Conservation (phyloP, 2,888 invertebrate genomes). For the Pecten maximus region DNA sequence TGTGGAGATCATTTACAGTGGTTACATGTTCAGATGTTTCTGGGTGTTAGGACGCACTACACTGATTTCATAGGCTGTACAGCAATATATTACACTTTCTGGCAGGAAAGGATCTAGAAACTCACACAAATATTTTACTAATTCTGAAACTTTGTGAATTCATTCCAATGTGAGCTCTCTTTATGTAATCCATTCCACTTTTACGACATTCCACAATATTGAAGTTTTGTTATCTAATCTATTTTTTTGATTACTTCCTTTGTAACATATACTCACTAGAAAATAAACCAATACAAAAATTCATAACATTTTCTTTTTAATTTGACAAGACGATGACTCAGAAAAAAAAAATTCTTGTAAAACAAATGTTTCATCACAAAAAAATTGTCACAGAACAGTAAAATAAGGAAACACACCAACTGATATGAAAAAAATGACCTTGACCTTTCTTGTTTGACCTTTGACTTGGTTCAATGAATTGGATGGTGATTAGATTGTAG, state of each 20-base stretch:
- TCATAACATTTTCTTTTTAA: neutral
- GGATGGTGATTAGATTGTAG: neutral
- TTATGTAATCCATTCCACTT: neutral
- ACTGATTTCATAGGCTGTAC: neutral
- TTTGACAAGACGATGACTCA: neutral
- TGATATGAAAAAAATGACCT: neutral
- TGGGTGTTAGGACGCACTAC: neutral
- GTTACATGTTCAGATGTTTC: neutral
- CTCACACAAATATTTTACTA: neutral
- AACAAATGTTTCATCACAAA: neutral
- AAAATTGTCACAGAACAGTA: neutral
- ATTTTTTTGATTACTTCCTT: neutral
- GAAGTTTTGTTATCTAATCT: slow-evolving; percentile 18
- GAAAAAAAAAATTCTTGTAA: neutral
- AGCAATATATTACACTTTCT: neutral
- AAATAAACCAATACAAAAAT: neutral
- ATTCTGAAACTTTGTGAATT: slow-evolving; percentile 17
- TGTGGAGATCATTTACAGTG: neutral
- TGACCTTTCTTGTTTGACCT: neutral
- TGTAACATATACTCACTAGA: neutral
- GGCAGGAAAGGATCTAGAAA: neutral
- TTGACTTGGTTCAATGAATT: neutral
- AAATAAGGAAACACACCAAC: neutral
- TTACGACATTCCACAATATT: neutral
- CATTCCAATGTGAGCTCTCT: neutral